phyloP scores from a whole-genome alignment of 2,888 invertebrate species.

The Phyllotreta striolata region DNA sequence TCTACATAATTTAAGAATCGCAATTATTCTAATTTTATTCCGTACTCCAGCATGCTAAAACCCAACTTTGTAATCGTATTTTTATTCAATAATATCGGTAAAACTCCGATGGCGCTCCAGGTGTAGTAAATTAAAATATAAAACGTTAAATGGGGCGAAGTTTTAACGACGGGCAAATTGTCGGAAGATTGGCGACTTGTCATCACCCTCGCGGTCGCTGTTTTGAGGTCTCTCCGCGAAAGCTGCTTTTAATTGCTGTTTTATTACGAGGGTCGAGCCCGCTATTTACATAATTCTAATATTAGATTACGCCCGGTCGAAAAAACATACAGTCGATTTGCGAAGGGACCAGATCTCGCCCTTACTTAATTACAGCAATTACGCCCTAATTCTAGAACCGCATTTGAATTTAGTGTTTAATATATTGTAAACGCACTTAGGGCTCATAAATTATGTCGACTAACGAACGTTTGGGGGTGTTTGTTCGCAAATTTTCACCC shows the following conservation, averaged over 20 bases:
- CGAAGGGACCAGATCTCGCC: slow-evolving; percentile 19
- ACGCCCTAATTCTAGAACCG: slow-evolving; percentile 20
- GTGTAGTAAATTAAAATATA: slow-evolving; percentile 23
- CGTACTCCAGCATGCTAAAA: neutral
- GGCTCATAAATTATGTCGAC: slow-evolving; percentile 15
- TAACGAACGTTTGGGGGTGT: slow-evolving; percentile 3
- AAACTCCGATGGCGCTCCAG: slow-evolving; percentile 2
- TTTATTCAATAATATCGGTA: neutral
- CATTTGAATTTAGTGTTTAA: slow-evolving; percentile 29
- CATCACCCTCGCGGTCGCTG: slow-evolving; percentile 1
- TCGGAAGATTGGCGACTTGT: slow-evolving; percentile 20
- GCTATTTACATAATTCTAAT: slow-evolving; percentile 33
- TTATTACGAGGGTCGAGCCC: slow-evolving; percentile 31
- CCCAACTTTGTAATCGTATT: slow-evolving; percentile 1
- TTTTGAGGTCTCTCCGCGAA: slow-evolving; percentile 19
- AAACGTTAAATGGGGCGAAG: slow-evolving; percentile 18
- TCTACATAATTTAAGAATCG: too few relatives aligned
- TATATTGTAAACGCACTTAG: slow-evolving; percentile 23
- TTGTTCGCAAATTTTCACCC: too few relatives aligned
- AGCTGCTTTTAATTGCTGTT: slow-evolving; percentile 33
- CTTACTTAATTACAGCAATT: slow-evolving; percentile 23
- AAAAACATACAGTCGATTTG: slow-evolving; percentile 27
- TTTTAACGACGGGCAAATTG: slow-evolving; percentile 26
- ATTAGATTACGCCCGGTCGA: slow-evolving; percentile 24
- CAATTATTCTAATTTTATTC: too few relatives aligned